Evolutionary conservation across 2,888 invertebrate genomes (phyloP).

Genomic region (Cremastinae sp.): DNA sequence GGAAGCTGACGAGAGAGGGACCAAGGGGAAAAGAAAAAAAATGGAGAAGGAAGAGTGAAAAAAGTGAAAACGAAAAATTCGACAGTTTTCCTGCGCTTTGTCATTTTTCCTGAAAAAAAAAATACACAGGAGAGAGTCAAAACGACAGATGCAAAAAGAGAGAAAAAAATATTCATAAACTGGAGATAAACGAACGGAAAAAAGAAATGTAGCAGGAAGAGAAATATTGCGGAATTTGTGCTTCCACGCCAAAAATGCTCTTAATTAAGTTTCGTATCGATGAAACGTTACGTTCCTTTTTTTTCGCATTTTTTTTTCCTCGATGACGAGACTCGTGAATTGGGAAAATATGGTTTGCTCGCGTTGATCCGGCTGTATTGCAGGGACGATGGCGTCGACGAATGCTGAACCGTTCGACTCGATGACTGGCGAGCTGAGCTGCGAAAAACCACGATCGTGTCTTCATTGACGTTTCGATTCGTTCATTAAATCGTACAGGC

Average conservation of each 20-base stretch:
- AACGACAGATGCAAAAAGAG: conserved; percentile 6
- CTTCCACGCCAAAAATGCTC: conserved; percentile 72
- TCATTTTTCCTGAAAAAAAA: conserved; percentile 32
- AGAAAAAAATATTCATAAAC: conserved; percentile 8
- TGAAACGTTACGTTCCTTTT: conserved; percentile 19
- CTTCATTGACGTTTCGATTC: conserved; percentile 59
- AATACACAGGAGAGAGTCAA: conserved; percentile 26
- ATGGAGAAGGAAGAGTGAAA: conserved; percentile 38
- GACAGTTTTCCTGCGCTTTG: conserved; percentile 47
- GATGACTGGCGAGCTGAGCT: conserved; percentile 74
- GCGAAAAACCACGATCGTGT: conserved; percentile 66
- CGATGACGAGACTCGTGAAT: conserved; percentile 38
- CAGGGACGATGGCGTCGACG: conserved; percentile 69
- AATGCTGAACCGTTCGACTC: conserved; percentile 58
- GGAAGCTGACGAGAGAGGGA: conserved; percentile 69
- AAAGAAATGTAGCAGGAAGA: conserved; percentile 55
- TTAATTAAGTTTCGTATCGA: conserved; percentile 68
- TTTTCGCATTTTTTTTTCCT: conserved; percentile 11
- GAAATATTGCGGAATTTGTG: conserved; percentile 60
- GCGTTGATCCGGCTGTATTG: conserved; percentile 71
- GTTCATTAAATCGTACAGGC: background rate
- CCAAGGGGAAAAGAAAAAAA: conserved; percentile 45
- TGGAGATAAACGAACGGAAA: background rate
- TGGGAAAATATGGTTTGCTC: conserved; percentile 78
- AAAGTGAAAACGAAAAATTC: conserved; percentile 63